Evolutionary conservation across 2,797 vertebrate genomes (phyloP).

Genomic region (Crocidura indochinensis): DNA sequence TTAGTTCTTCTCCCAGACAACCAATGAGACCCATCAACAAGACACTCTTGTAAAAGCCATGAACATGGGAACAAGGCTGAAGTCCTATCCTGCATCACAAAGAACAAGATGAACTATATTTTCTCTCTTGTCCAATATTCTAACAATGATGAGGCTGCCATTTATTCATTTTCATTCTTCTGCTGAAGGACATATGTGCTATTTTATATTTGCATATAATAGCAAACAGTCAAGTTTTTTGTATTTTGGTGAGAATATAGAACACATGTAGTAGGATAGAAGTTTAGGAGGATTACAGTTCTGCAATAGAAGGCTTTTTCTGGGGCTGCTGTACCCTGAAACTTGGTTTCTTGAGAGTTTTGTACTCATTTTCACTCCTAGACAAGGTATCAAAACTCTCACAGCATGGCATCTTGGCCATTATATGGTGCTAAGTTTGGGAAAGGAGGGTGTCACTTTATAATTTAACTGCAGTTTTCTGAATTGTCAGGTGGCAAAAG

Average conservation of each 20-base stretch:
- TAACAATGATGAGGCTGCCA: not conserved
- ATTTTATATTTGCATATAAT: too few relatives aligned
- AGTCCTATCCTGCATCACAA: not conserved
- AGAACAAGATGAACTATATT: not conserved
- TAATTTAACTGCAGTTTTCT: too few relatives aligned
- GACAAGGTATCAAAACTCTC: not conserved
- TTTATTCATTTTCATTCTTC: constrained; percentile 9
- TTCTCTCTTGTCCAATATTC: not conserved
- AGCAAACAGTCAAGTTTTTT: too few relatives aligned
- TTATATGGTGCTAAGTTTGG: not conserved
- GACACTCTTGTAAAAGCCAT: not conserved
- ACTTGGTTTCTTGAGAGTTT: not conserved
- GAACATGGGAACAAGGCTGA: not conserved
- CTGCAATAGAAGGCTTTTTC: not conserved
- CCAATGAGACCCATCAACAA: not conserved
- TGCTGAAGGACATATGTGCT: not conserved
- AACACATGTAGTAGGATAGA: too few relatives aligned
- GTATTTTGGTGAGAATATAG: too few relatives aligned
- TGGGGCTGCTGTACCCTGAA: not conserved
- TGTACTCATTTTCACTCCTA: not conserved
- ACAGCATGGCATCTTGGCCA: not conserved
- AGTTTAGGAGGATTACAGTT: not conserved
- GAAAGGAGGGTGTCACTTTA: too few relatives aligned
- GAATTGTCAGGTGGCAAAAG: too few relatives aligned
- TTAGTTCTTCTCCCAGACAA: not conserved